Evolutionary conservation across 1,140 invertebrate species (phyloP).

Genomic region (Leptinotarsa defecta): DNA sequence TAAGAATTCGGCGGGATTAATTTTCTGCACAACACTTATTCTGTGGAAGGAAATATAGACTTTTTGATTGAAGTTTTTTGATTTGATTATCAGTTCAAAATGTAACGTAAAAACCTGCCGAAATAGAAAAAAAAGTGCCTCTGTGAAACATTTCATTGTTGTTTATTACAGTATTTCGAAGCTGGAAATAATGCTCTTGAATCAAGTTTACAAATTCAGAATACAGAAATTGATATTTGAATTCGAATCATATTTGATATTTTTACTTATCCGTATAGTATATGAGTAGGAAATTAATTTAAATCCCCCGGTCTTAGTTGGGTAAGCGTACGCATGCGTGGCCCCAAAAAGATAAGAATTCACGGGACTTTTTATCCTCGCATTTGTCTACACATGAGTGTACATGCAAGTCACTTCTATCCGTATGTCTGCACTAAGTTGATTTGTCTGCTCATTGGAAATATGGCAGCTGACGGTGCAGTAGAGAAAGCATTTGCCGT

Average conservation of each 20-base stretch:
- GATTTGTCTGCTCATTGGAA: not conserved
- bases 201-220: too few relatives aligned
- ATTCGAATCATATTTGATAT: too few relatives aligned
- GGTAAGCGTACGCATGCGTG: not conserved
- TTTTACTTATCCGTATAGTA: too few relatives aligned
- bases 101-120: conserved; percentile 17
- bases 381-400: not conserved
- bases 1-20: too few relatives aligned
- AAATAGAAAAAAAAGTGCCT: conserved; percentile 32
- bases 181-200: too few relatives aligned
- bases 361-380: not conserved
- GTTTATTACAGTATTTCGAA: too few relatives aligned
- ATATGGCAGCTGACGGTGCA: conserved; percentile 21
- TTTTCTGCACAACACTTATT: too few relatives aligned
- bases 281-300: not conserved
- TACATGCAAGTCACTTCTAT: conserved; percentile 11
- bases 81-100: conserved; percentile 23
- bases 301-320: not conserved
- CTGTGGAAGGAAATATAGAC: too few relatives aligned
- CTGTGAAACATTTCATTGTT: too few relatives aligned
- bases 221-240: too few relatives aligned
- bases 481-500: conserved; percentile 32
- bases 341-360: not conserved
- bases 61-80: conserved; percentile 4
- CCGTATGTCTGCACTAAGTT: conserved; percentile 14